Base-by-base conservation (phyloP, 1,140 invertebrate genomes). In the Dendroctonus ponderosae region DNA sequence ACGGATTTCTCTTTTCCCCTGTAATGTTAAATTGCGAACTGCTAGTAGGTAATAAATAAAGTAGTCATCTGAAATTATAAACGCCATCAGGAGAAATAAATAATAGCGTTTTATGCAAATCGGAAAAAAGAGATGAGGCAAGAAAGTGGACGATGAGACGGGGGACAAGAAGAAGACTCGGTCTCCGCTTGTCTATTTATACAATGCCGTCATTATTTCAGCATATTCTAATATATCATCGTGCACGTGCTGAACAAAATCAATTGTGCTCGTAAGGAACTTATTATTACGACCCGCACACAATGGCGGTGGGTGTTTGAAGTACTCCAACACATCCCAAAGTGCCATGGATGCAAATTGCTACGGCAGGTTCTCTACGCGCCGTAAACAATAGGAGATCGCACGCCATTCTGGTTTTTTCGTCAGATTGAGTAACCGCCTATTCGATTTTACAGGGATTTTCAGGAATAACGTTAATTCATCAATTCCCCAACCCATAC, bases 171-270 rank as follows among this genome's bases (percentile, higher is more conserved):
- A 37, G 26, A 52, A 52, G 50, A 52, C n/a, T 12, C 26, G 26
- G 12, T 52, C 26, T 12, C n/a, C 12, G 59, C 52, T 64, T 61
- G 68, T 69, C 70, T 75, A 70, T 75, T 73, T 71, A 75, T 72
- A 75, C 74, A 75, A 75, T 74, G 69, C 68, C 67, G 67, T 72
- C 74, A 75, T 75, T 75, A 75, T 74, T 75, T 71, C 73, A 73
- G 71, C 62, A 70, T 72, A 74, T 75, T 75, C 71, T 75, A 75
- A 75, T 75, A 75, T 71, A 75, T 75, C 74, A 75, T 75, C 71
- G 71, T 71, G 73, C 74, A 75, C 74, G 74, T 75, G 74, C 72
- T 74, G 66, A 66, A 69, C 59, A 71, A 71, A 74, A 75, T 74
- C 74, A 75, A 75, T 75, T 75, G 74, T 75, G 71, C 72, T 68